Percentiles rank a stretch among this genome's conserved stretches.
phyloP scores from a whole-genome alignment of 1,140 invertebrate genomes.

The Pseudomyrmex dendroicus region DNA sequence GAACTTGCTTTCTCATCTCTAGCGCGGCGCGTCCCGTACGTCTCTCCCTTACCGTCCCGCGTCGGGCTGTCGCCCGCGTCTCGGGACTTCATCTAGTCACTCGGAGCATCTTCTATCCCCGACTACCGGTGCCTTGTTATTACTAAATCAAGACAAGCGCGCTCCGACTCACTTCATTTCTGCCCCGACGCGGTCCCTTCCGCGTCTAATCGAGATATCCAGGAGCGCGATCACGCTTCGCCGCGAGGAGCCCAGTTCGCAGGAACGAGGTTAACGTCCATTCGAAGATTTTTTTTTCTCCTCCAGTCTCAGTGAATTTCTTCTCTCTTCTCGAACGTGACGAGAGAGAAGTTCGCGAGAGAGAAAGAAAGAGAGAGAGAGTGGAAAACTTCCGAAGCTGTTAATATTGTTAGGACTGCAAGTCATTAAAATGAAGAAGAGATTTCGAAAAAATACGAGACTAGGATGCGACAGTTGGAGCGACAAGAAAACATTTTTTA shows the following conservation, averaged over 20 bases:
- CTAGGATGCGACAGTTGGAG: neutral
- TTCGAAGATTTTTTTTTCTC: slow-evolving; percentile 1
- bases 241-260: slow-evolving; percentile 33
- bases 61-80: slow-evolving; percentile 26
- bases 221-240: slow-evolving; percentile 56
- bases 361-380: too few species aligned
- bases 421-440: neutral
- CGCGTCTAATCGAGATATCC: slow-evolving; percentile 67
- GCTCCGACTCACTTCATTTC: slow-evolving; percentile 7
- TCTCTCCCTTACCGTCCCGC: neutral
- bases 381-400: too few species aligned
- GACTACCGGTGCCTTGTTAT: slow-evolving; percentile 64
- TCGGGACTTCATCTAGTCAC: slow-evolving; percentile 47
- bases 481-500: neutral
- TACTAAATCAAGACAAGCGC: slow-evolving; percentile 73
- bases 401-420: too few species aligned
- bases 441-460: neutral
- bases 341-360: neutral
- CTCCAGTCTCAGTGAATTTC: neutral
- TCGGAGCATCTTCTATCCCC: slow-evolving; percentile 25
- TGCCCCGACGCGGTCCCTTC: slow-evolving; percentile 38
- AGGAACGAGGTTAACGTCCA: slow-evolving; percentile 53
- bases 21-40: slow-evolving; percentile 4
- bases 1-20: slow-evolving; percentile 59
- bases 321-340: slow-evolving; percentile 27